These are phyloP conservation scores for Drosophila neutralis DNA, from an alignment of 2,888 invertebrate genomes.

Conservation along the genomic window DNA sequence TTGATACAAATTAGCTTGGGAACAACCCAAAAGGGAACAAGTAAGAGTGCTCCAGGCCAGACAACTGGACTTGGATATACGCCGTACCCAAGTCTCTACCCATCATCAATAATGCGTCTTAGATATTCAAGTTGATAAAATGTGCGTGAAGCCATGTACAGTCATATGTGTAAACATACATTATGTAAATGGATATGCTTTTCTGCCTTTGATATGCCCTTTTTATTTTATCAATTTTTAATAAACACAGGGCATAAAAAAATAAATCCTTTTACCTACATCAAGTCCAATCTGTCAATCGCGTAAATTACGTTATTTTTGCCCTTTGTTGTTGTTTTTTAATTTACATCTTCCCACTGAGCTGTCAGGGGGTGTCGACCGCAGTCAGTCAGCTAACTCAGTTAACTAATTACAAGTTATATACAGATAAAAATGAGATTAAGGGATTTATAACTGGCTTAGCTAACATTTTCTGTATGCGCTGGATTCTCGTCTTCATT, in stretches of 20 bases:
- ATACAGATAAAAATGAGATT: slow-evolving; percentile 5
- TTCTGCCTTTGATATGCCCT: neutral
- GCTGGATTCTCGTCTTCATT: neutral
- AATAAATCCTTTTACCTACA: slow-evolving; percentile 26
- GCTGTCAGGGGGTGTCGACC: slow-evolving; percentile 24
- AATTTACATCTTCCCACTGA: slow-evolving; percentile 1
- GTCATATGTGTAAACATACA: neutral
- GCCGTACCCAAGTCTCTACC: neutral
- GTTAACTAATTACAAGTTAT: slow-evolving; percentile 41
- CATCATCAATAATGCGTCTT: neutral
- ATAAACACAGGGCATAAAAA: neutral
- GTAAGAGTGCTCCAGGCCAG: neutral
- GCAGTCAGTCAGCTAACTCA: slow-evolving; percentile 36
- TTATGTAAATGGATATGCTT: neutral
- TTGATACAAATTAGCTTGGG: slow-evolving; percentile 27
- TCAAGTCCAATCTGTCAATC: slow-evolving; percentile 41
- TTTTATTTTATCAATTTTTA: slow-evolving; percentile 3
- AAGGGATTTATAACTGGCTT: slow-evolving; percentile 31
- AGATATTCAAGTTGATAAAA: neutral
- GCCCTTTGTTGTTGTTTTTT: neutral
- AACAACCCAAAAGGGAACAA: slow-evolving; percentile 1
- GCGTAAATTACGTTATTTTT: slow-evolving; percentile 9
- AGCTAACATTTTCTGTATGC: slow-evolving; percentile 8
- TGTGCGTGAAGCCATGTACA: neutral
- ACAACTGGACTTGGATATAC: neutral